A percentile compares a stretch with the other conserved stretches of the same genome.
Conservation (phyloP, 2,888 invertebrate species). For the Dascillus cervinus region DNA sequence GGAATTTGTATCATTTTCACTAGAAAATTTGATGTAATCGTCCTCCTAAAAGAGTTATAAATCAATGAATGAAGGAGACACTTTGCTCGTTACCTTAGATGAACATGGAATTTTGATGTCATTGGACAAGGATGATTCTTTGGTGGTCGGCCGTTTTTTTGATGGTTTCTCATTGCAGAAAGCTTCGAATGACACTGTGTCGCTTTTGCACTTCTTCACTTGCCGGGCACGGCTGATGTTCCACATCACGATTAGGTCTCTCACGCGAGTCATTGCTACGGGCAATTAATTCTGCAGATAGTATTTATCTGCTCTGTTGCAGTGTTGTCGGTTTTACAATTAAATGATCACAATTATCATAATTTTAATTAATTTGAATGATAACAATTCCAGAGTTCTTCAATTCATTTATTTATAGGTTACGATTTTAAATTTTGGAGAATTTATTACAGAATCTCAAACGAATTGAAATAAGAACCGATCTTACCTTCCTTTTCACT, state of each 20-base stretch:
- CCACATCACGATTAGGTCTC: slow-evolving; percentile 32
- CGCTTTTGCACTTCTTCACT: slow-evolving; percentile 28
- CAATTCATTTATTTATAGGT: no score
- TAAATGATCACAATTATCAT: no score
- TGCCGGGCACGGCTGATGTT: slow-evolving; percentile 28
- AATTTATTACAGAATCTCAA: no score
- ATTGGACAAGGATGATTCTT: slow-evolving; percentile 48
- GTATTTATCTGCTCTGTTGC: no score
- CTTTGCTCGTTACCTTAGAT: slow-evolving; percentile 7
- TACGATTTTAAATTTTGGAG: no score
- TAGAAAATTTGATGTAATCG: slow-evolving; percentile 31
- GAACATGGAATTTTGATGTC: slow-evolving; percentile 40
- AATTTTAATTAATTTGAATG: no score
- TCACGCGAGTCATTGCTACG: slow-evolving; percentile 29
- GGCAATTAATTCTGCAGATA: no score
- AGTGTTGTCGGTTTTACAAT: no score
- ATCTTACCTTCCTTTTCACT: no score
- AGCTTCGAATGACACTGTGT: slow-evolving; percentile 51
- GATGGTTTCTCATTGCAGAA: slow-evolving; percentile 49
- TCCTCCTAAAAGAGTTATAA: slow-evolving; percentile 20
- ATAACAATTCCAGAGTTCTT: no score
- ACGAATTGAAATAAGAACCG: no score
- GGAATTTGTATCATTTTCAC: slow-evolving; percentile 18
- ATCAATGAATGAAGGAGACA: background rate
- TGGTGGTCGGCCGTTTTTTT: slow-evolving; percentile 37